Conservation (phyloP, 2,113 vertebrate genomes). For the Hydrochoerus hydrochaeris region DNA sequence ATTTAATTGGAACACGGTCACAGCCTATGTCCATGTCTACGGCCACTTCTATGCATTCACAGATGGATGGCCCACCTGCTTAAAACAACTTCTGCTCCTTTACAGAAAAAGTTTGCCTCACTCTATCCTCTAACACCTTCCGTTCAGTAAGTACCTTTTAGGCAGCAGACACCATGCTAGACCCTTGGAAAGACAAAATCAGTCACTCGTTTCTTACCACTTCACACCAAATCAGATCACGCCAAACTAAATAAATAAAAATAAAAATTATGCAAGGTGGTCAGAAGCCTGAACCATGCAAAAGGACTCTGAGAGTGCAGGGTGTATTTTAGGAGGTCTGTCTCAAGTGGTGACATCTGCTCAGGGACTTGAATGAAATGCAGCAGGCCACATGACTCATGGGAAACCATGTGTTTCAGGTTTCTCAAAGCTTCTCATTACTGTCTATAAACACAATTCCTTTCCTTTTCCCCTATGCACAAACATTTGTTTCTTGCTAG, state of each 20-base stretch:
- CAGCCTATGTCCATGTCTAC: neutral
- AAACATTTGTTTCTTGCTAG: neutral
- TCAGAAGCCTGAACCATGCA: neutral
- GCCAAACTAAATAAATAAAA: neutral
- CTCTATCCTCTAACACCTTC: fast-evolving
- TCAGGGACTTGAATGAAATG: neutral
- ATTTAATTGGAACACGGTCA: neutral
- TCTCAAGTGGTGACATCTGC: neutral
- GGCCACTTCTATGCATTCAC: neutral
- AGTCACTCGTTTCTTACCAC: neutral
- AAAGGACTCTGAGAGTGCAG: neutral
- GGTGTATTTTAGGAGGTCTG: neutral
- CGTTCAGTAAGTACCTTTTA: neutral
- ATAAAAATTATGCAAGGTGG: too few relatives aligned
- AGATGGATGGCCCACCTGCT: neutral
- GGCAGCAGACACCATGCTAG: neutral
- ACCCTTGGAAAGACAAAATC: neutral
- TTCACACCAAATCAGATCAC: neutral
- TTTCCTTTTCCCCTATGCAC: neutral
- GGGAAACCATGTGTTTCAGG: too few relatives aligned
- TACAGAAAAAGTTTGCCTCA: neutral
- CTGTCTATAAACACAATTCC: neutral
- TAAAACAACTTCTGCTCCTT: neutral
- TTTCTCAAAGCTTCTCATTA: neutral
- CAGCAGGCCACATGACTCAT: fast-evolving